Percentiles rank a stretch among this genome's conserved stretches.
Evolutionary conservation across 2,797 vertebrate species (phyloP).

Genomic region (Enteromius argenteus): DNA sequence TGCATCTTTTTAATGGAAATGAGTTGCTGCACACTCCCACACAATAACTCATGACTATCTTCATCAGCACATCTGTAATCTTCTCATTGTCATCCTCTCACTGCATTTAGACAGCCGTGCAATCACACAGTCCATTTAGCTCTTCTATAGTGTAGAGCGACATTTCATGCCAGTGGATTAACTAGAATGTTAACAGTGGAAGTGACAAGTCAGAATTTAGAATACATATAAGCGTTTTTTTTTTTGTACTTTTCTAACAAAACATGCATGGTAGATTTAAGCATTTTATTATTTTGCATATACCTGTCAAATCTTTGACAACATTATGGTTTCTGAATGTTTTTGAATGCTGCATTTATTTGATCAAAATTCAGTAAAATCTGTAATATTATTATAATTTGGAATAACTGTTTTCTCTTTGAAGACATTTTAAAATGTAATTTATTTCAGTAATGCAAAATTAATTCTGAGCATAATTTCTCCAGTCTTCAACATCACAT

Average conservation of each 20-base stretch:
- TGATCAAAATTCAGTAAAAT: not conserved
- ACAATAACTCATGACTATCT: conserved; percentile 10
- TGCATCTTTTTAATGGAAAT: conserved; percentile 29
- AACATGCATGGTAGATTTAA: not conserved
- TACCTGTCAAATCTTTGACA: not conserved
- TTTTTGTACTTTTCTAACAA: not conserved
- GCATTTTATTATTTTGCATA: not conserved
- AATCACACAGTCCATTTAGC: not conserved
- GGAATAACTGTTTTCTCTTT: no score
- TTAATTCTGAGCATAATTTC: not conserved
- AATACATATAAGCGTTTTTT: not conserved
- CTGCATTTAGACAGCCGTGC: not conserved
- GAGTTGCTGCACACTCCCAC: not conserved
- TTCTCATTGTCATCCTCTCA: conserved; percentile 12
- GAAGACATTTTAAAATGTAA: not conserved
- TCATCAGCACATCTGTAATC: not conserved
- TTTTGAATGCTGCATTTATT: not conserved
- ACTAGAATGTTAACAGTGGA: not conserved
- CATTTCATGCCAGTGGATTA: not conserved
- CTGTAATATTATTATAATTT: not conserved
- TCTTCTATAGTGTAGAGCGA: not conserved
- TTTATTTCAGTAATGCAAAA: not conserved
- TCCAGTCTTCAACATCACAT: not conserved
- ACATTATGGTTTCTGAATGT: not conserved
- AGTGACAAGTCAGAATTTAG: not conserved